phyloP scores from a whole-genome alignment of 2,888 invertebrate genomes.

The Petrolisthes manimaculis region DNA sequence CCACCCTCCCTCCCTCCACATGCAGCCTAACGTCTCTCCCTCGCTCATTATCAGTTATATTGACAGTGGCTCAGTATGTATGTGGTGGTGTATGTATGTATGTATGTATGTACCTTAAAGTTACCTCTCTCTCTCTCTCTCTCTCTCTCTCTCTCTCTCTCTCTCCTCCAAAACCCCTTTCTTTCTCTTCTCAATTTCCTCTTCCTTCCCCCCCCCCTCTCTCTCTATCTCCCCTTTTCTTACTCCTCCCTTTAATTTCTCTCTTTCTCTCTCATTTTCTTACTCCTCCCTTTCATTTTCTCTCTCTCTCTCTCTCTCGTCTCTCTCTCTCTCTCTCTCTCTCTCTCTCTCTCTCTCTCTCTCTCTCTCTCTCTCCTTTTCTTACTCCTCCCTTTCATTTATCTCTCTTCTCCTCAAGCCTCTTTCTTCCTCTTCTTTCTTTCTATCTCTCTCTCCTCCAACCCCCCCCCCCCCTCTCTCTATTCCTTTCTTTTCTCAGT shows the following conservation, averaged over 20 bases:
- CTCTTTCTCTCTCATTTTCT: not conserved
- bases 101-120: not conserved
- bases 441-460: not conserved
- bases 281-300: constrained; percentile 2
- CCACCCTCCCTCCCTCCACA: not conserved
- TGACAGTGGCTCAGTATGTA: no score
- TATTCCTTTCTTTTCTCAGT: not conserved
- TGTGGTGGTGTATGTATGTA: no score
- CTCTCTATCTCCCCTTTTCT: not conserved
- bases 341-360: not conserved
- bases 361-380: not conserved
- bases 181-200: not conserved
- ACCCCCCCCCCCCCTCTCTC: not conserved
- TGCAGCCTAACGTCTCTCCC: not conserved
- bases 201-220: not conserved
- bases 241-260: not conserved
- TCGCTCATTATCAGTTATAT: no score
- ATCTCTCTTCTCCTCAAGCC: not conserved
- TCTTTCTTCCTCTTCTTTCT: not conserved
- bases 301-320: not conserved
- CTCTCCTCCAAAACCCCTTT: not conserved
- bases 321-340: not conserved
- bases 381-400: not conserved
- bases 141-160: no score
- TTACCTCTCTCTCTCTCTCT: not conserved